Evolutionary conservation across 2,888 invertebrate genomes (phyloP).

Genomic region (Apotomis capreana): DNA sequence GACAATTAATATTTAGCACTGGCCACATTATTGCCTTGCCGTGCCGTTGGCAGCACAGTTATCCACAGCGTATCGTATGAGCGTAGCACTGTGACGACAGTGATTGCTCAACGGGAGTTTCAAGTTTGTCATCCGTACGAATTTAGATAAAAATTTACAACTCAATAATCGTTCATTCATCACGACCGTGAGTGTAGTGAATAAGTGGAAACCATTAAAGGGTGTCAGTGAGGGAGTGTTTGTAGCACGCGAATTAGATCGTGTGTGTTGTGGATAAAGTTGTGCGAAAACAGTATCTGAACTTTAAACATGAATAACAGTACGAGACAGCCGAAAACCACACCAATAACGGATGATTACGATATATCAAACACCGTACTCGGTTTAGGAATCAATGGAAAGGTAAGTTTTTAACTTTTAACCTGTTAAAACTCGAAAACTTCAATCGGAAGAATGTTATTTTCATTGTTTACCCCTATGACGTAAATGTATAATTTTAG

Average conservation of each 20-base stretch:
- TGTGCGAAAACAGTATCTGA: conserved; percentile 45
- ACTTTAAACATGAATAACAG: conserved; percentile 69
- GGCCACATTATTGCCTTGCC: not conserved
- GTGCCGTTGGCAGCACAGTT: not conserved
- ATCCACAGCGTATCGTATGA: conserved; percentile 42
- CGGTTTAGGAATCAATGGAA: conserved; percentile 98
- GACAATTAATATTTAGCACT: no score
- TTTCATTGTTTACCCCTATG: conserved; percentile 60
- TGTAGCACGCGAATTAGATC: conserved; percentile 10
- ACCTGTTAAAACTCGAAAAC: conserved; percentile 22
- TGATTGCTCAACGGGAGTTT: conserved; percentile 46
- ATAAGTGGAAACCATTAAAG: conserved; percentile 31
- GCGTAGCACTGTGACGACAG: conserved; percentile 42
- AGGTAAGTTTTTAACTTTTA: conserved; percentile 76
- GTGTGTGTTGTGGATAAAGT: conserved; percentile 52
- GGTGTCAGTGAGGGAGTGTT: conserved; percentile 35
- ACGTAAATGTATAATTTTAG: conserved; percentile 48
- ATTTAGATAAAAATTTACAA: conserved; percentile 52
- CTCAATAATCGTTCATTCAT: conserved; percentile 38
- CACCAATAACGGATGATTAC: conserved; percentile 94
- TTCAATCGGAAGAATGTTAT: conserved; percentile 21
- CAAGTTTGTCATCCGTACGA: conserved; percentile 52
- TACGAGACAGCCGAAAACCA: conserved; percentile 86
- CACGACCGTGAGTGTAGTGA: conserved; percentile 41
- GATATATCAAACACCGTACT: conserved; percentile 96